Evolutionary conservation across 2,113 vertebrate genomes (phyloP), one percentile per base, ranked within the genome.

Genomic region (Numenius arquata): DNA sequence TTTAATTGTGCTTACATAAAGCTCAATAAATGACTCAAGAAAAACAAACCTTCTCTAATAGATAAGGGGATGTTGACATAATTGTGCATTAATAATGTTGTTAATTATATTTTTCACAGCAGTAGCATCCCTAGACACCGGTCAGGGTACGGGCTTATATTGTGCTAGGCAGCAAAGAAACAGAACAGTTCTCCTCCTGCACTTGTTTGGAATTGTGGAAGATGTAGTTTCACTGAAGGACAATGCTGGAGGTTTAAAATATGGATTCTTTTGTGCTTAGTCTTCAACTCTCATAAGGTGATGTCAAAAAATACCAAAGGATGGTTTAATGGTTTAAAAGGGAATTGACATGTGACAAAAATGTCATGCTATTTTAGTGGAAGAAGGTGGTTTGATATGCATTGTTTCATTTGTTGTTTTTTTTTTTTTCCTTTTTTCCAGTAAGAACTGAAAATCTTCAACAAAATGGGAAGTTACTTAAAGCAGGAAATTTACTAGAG

Each of bases 81-180:
- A 55, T 12, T 63, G 12, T 74, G 17, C 32, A 58, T 89, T 90
- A 93, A 84, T 90, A 73, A 67, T 77, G 20, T 61, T 81, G 48
- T 81, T 92, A 93, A 88, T 90, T 90, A 50, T 89, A 41, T 74
- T 89, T 93, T 79, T 13, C 41, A 77, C 30, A 90, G 47, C n/a
- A 74, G 26, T 74, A 81, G 2, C 56, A 78, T 90, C 73, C 41
- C 63, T 62, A 87, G 83, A 81, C 41, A 66, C n/a, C 1, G 9
- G 4, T 38, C 22, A 84, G 52, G 55, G 25, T 71, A 93, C 83
- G 8, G 41, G 27, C 15, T 78, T 68, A 32, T 80, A 36, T 73
- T 45, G 16, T 66, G 6, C 11, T 45, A 41, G 45, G 20, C n/a
- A 90, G 48, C 15, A 65, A 75, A 52, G 36, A 80, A 59, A 85